These are phyloP conservation scores for Drosophila nannoptera DNA, from an alignment of 1,140 invertebrate genomes.

Conservation along the genomic window DNA sequence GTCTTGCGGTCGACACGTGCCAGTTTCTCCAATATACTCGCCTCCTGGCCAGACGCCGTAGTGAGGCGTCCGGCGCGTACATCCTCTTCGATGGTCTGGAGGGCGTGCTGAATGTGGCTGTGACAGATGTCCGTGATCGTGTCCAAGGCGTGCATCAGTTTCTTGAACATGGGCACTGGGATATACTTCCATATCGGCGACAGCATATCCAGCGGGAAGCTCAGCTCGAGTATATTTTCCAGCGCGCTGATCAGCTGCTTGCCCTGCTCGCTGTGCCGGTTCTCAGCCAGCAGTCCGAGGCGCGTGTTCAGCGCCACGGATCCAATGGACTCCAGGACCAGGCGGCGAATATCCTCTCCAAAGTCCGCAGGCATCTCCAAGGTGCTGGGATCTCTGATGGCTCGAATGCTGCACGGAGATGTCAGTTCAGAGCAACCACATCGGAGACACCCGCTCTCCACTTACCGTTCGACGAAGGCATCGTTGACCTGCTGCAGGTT, in stretches of 20 bases:
- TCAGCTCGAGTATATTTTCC: slow-evolving; percentile 78
- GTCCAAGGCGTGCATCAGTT: slow-evolving; percentile 80
- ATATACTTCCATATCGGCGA: slow-evolving; percentile 83
- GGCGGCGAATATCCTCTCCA: slow-evolving; percentile 84
- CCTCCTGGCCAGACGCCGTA: slow-evolving; percentile 40
- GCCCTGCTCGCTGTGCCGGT: slow-evolving; percentile 79
- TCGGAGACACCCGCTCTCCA: not conserved
- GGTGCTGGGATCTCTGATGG: slow-evolving; percentile 80
- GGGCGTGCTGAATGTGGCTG: slow-evolving; percentile 55
- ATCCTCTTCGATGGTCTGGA: slow-evolving; percentile 55
- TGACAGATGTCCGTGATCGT: slow-evolving; percentile 56
- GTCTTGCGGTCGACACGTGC: slow-evolving; percentile 78
- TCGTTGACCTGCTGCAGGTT: slow-evolving; percentile 62
- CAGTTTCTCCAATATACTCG: slow-evolving; percentile 75
- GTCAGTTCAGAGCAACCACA: not conserved
- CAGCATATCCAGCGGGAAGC: slow-evolving; percentile 81
- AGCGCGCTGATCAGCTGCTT: slow-evolving; percentile 82
- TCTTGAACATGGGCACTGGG: slow-evolving; percentile 81
- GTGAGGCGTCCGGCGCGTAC: slow-evolving; percentile 17
- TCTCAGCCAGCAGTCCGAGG: slow-evolving; percentile 80
- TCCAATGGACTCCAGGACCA: slow-evolving; percentile 86
- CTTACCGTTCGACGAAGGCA: slow-evolving; percentile 80
- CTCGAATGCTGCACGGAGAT: slow-evolving; percentile 79
- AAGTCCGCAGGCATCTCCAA: slow-evolving; percentile 82
- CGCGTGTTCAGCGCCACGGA: slow-evolving; percentile 85